Percentiles rank a stretch among this genome's conserved stretches.
Evolutionary conservation across 1,140 invertebrate genomes (phyloP).

Genomic region (Dolichoris vasculosae): DNA sequence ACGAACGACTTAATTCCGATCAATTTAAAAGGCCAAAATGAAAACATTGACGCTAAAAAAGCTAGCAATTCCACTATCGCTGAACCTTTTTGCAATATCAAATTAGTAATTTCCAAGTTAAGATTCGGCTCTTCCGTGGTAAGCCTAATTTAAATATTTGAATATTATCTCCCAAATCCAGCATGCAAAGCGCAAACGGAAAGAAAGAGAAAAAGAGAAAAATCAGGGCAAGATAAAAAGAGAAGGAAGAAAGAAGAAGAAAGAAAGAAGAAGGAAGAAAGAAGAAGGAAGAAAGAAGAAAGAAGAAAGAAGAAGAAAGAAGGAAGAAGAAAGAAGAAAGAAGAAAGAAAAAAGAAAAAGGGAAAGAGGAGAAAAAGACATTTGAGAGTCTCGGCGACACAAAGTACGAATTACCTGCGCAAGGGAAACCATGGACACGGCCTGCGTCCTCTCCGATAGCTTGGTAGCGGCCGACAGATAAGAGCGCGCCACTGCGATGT

Average conservation of each 20-base stretch:
- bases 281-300: background rate
- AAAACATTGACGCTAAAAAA: background rate
- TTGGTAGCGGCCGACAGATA: conserved; percentile 91
- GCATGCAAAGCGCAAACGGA: background rate
- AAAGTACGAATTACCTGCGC: conserved; percentile 78
- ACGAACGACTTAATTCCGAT: background rate
- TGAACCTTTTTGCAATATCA: background rate
- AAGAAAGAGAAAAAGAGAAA: background rate
- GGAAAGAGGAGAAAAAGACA: background rate
- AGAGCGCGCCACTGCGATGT: conserved; percentile 89
- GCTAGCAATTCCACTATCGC: background rate
- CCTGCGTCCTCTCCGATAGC: conserved; percentile 85
- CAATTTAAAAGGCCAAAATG: background rate
- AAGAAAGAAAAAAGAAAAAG: background rate
- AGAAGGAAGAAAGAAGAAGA: background rate
- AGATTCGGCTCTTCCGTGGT: background rate
- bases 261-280: background rate
- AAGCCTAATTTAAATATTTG: conserved; percentile 35
- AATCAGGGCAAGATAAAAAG: background rate
- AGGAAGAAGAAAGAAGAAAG: background rate
- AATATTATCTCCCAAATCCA: conserved; percentile 43
- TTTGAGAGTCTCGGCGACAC: conserved; percentile 6
- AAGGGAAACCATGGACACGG: conserved; percentile 89
- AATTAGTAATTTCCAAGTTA: conserved; percentile 18
- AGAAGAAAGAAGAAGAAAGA: background rate